phyloP scores from a whole-genome alignment of 2,113 vertebrate genomes.

The Mustelus asterias region DNA sequence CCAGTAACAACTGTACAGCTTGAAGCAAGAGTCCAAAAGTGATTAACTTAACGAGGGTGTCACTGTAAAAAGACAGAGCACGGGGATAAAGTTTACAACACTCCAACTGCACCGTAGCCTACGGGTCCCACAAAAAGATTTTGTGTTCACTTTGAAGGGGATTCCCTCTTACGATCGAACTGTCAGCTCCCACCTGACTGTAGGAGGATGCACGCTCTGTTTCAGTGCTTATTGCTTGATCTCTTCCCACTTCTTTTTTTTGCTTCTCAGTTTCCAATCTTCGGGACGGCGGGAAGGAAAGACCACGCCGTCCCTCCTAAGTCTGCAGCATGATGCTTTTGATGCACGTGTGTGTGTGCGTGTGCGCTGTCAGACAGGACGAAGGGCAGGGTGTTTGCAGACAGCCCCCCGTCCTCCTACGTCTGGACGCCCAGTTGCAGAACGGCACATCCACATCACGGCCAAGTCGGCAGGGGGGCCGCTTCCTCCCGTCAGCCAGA shows the following conservation, averaged over 20 bases:
- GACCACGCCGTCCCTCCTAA: neutral
- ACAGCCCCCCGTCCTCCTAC: no score
- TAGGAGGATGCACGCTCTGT: neutral
- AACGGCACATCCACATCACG: neutral
- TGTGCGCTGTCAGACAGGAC: neutral
- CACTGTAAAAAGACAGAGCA: neutral
- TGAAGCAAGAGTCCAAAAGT: neutral
- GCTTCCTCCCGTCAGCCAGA: neutral
- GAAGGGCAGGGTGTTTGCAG: neutral
- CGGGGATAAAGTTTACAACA: neutral
- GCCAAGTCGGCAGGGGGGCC: neutral
- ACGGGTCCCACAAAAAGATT: neutral
- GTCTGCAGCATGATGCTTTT: neutral
- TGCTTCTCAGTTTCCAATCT: neutral
- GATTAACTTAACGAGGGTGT: neutral
- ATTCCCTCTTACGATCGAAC: neutral
- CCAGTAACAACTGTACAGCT: neutral
- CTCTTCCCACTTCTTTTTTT: neutral
- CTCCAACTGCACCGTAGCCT: neutral
- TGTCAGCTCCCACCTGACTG: neutral
- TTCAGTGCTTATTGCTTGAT: neutral
- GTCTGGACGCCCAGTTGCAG: neutral
- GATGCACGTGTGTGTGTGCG: neutral
- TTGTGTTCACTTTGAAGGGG: neutral
- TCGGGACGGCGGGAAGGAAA: no score